A percentile compares a stretch with the other conserved stretches of the same genome.
Evolutionary conservation across 1,140 invertebrate genomes (phyloP).

Genomic region (Trypoxylus dichotomus): DNA sequence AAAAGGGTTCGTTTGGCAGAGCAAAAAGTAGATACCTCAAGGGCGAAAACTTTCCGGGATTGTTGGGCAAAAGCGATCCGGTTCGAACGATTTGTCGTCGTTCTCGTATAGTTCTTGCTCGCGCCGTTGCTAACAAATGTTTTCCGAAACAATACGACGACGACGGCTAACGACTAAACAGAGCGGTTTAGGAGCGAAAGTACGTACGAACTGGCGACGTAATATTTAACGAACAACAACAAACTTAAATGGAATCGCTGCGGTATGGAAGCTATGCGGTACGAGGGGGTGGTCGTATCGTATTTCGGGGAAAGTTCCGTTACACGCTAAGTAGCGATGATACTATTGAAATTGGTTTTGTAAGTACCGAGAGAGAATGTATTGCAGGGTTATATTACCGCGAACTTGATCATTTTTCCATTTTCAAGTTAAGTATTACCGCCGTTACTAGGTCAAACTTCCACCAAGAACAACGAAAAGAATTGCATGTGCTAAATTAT

Average conservation of each 20-base stretch:
- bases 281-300: no score
- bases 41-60: neutral
- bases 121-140: neutral
- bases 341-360: no score
- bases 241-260: neutral
- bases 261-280: no score
- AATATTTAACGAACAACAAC: neutral
- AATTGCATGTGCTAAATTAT: no score
- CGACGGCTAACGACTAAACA: neutral
- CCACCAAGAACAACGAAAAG: no score
- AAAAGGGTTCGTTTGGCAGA: neutral
- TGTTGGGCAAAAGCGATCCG: neutral
- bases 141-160: conserved; percentile 7
- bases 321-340: no score
- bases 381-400: no score
- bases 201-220: neutral
- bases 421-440: no score
- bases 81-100: neutral
- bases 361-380: no score
- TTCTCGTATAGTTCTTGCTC: neutral
- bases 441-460: no score
- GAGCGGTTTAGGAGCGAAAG: neutral
- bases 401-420: no score
- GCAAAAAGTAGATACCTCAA: neutral
- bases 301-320: no score